Evolutionary conservation across 2,888 invertebrate genomes (phyloP).

Genomic region (Bellardia bayeri): DNA sequence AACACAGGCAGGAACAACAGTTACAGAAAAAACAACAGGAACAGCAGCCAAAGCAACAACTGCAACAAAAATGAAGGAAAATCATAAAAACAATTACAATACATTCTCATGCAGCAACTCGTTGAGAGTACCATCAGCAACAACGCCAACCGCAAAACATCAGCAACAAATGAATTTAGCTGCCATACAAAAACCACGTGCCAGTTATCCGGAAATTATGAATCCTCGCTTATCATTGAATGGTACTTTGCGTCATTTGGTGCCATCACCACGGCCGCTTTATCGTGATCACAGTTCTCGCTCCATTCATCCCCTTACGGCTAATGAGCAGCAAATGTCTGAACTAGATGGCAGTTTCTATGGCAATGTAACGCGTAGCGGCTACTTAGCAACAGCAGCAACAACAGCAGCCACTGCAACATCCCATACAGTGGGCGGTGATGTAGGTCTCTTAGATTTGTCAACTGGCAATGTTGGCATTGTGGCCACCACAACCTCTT

Average conservation of each 20-base stretch:
- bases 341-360: slow-evolving; percentile 81
- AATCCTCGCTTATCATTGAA: slow-evolving; percentile 83
- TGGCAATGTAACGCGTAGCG: slow-evolving; percentile 74
- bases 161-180: slow-evolving; percentile 65
- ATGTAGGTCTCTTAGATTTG: slow-evolving; percentile 25
- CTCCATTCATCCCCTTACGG: slow-evolving; percentile 82
- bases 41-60: slow-evolving; percentile 45
- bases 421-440: slow-evolving; percentile 19
- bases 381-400: slow-evolving; percentile 75
- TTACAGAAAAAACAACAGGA: background rate
- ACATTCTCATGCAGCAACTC: slow-evolving; percentile 55
- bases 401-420: slow-evolving; percentile 10
- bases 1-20: background rate
- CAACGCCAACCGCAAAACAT: slow-evolving; percentile 55
- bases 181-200: slow-evolving; percentile 77
- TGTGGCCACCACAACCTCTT: slow-evolving; percentile 45
- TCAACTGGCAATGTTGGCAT: slow-evolving; percentile 75
- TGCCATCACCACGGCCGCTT: slow-evolving; percentile 82
- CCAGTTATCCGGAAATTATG: slow-evolving; percentile 82
- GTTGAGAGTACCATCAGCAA: slow-evolving; percentile 47
- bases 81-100: slow-evolving; percentile 28
- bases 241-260: slow-evolving; percentile 82
- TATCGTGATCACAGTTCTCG: slow-evolving; percentile 82
- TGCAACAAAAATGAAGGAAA: slow-evolving; percentile 56
- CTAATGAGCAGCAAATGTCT: slow-evolving; percentile 82